Percentiles rank a stretch among this genome's conserved stretches.
Evolutionary conservation across 2,113 vertebrate genomes (phyloP).

Genomic region (Lonchura striata): DNA sequence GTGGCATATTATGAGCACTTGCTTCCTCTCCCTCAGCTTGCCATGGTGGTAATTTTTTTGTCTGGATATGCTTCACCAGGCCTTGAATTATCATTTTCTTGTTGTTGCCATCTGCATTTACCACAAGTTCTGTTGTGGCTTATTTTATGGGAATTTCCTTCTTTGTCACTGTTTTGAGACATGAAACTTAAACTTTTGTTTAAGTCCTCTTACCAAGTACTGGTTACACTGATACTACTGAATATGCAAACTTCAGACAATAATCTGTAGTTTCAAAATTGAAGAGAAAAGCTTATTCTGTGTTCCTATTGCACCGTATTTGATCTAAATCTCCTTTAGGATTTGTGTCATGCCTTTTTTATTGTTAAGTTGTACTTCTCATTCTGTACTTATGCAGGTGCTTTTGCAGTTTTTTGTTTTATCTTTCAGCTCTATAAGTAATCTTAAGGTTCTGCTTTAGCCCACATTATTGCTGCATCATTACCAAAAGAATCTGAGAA

Average conservation of each 20-base stretch:
- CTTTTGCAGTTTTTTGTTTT: background rate
- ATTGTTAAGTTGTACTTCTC: background rate
- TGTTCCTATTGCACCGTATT: background rate
- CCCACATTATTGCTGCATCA: background rate
- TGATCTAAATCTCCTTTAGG: background rate
- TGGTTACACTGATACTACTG: background rate
- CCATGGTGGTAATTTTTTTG: background rate
- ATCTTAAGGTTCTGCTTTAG: background rate
- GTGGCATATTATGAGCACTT: background rate
- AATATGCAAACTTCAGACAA: background rate
- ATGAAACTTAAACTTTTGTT: background rate
- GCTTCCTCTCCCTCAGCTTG: background rate
- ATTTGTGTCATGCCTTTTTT: background rate
- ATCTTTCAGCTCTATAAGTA: background rate
- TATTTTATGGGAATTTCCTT: background rate
- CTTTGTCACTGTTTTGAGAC: background rate
- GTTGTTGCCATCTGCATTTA: accelerated
- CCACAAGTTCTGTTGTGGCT: background rate
- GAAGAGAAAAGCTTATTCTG: background rate
- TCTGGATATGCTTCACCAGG: background rate
- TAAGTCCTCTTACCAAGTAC: background rate
- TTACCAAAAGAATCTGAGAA: background rate
- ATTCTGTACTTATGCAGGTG: accelerated
- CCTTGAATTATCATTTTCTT: background rate
- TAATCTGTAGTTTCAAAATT: background rate